Conservation (phyloP, 2,113 vertebrate genomes). For the Papio anubis region DNA sequence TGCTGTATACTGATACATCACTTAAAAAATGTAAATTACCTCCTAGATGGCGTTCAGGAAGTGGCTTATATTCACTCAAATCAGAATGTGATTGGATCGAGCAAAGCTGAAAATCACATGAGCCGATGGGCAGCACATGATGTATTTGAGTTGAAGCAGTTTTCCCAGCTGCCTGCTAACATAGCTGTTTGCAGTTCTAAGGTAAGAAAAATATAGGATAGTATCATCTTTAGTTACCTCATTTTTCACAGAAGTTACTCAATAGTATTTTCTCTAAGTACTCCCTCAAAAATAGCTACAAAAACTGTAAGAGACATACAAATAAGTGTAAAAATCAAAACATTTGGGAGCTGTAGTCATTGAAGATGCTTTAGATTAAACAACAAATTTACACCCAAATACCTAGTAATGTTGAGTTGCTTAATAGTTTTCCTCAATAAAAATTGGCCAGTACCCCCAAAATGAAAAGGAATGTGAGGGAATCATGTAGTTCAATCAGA, state of each 20-base stretch:
- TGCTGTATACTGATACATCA: background rate
- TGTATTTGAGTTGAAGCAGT: slow-evolving; percentile 92
- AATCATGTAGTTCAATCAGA: background rate
- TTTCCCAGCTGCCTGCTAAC: slow-evolving; percentile 96
- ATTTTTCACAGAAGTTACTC: slow-evolving; percentile 32
- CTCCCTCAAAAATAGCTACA: background rate
- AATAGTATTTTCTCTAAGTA: background rate
- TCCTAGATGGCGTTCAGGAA: slow-evolving; percentile 89
- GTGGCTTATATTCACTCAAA: slow-evolving; percentile 95
- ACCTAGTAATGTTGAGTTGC: background rate
- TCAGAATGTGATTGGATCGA: slow-evolving; percentile 94
- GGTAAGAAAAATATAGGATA: slow-evolving; percentile 83
- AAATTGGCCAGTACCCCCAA: background rate
- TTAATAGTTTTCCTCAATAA: slow-evolving; percentile 9
- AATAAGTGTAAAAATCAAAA: background rate
- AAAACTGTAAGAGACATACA: background rate
- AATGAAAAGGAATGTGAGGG: slow-evolving; percentile 34
- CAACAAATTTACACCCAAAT: background rate
- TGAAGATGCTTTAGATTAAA: slow-evolving; percentile 37
- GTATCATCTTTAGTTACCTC: background rate
- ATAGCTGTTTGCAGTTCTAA: slow-evolving; percentile 83
- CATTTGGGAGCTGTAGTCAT: background rate
- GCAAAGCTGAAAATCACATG: slow-evolving; percentile 94
- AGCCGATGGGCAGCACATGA: slow-evolving; percentile 91
- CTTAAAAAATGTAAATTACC: background rate